Base-by-base conservation (phyloP, 2,797 vertebrate species). In the Luscinia luscinia region DNA sequence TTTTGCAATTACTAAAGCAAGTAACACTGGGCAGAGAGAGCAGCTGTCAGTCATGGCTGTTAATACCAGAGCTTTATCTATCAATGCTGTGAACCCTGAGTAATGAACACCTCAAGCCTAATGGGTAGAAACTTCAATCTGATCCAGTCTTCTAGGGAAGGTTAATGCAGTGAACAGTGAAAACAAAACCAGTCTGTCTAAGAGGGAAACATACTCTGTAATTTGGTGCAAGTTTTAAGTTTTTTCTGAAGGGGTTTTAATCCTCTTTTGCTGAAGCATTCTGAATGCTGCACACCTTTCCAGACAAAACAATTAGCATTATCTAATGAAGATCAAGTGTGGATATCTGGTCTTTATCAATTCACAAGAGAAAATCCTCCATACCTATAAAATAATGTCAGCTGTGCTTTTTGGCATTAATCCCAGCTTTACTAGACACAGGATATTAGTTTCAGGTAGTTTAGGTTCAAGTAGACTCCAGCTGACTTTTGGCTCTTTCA, bases 31-130 rank as follows among this genome's bases (percentile, higher is more conserved):
- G 49, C 75, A 89, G 84, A 89, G 36, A 95, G 28, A 32, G 27
- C 61, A 91, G 61, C 75, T 93, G 87, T 77, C 93, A 93, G 54
- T 93, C 89, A 91, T 64, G 58, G 61, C 5, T 57, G 41, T 67
- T 92, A 94, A 90, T 91, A 83, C 48, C 75, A 94, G 57, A 87
- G 87, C 45, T 93, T 89, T 87, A 79, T 64, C 84, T 89, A 36
- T n/a, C 36, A 66, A 80, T 40, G 70, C 63, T 83, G 48, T 92
- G 78, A 94, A 94, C 70, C 18, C 36, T 79, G 45, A 90, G 64
- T 80, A 93, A 96, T 61, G 89, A 94, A 89, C 75, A 87, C 27
- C 61, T 87, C 49, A 87, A 91, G 55, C 49, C 64, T 92, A 94
- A 96, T 78, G 73, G 75, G 38, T 19, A 91, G 82, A 93, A 85